Evolutionary conservation across 92 coral and sea anemone genomes (phyloP).

Genomic region (Galaxea fascicularis): DNA sequence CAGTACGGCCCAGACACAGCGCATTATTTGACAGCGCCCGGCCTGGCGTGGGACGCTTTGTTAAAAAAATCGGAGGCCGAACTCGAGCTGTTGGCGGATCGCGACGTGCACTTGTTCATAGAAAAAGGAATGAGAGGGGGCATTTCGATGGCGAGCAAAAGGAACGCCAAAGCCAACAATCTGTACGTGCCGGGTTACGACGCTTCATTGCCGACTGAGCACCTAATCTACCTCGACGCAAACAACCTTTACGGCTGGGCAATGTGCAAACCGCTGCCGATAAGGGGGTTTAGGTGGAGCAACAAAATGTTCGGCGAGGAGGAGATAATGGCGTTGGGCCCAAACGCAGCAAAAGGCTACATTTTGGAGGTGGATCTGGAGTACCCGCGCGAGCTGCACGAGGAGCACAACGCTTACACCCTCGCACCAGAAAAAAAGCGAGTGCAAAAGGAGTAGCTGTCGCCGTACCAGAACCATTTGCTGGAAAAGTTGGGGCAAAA

Average conservation of each 20-base stretch:
- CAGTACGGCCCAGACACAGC: slow-evolving; percentile 58
- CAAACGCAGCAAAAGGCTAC: not conserved
- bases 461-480: no score
- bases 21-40: slow-evolving; percentile 48
- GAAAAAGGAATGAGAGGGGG: slow-evolving; percentile 64
- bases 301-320: no score
- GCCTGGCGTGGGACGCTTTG: slow-evolving; percentile 72
- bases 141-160: slow-evolving; percentile 40
- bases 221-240: not conserved
- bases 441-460: no score
- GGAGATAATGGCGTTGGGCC: no score
- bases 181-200: not conserved
- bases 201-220: not conserved
- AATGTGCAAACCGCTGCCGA: not conserved
- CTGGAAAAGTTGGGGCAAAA: no score
- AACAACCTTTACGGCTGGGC: not conserved
- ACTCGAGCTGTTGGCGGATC: slow-evolving; percentile 51
- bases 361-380: slow-evolving; percentile 15
- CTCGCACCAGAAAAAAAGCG: not conserved
- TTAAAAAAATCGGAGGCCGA: slow-evolving; percentile 36
- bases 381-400: not conserved
- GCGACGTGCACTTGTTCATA: slow-evolving; percentile 45
- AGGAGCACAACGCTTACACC: not conserved
- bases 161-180: slow-evolving; percentile 51
- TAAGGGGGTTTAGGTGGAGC: not conserved